Evolutionary conservation across 2,113 vertebrate genomes (phyloP).

Genomic region (Callocephalon fimbriatum): DNA sequence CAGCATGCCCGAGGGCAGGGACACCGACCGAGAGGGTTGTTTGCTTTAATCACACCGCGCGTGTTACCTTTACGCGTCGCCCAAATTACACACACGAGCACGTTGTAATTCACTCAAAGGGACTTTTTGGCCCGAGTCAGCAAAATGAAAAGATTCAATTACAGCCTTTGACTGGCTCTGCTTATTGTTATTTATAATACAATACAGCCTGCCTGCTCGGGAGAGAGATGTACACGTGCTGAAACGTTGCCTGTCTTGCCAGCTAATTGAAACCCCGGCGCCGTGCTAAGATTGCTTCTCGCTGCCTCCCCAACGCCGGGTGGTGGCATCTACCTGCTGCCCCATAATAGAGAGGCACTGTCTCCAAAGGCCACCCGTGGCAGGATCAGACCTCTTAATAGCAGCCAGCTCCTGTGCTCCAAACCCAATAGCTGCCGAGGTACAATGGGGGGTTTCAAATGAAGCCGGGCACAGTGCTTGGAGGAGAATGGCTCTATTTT

Average conservation of each 20-base stretch:
- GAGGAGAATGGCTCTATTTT: slow-evolving; percentile 15
- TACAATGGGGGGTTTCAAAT: neutral
- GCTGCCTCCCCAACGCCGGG: neutral
- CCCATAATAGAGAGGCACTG: neutral
- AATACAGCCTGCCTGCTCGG: neutral
- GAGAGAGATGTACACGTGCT: slow-evolving; percentile 28
- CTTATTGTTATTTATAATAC: slow-evolving; percentile 76
- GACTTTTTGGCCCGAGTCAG: slow-evolving; percentile 58
- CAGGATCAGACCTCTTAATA: slow-evolving; percentile 11
- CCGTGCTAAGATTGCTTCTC: slow-evolving; percentile 3
- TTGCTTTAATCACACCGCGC: neutral
- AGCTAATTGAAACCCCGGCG: slow-evolving; percentile 32
- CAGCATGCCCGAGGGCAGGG: neutral
- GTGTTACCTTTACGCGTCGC: neutral
- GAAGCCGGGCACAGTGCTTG: neutral
- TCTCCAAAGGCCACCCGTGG: slow-evolving; percentile 18
- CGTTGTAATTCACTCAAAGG: slow-evolving; percentile 32
- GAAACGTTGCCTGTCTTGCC: neutral
- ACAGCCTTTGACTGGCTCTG: slow-evolving; percentile 61
- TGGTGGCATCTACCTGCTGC: slow-evolving; percentile 26
- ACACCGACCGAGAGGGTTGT: neutral
- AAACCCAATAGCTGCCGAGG: neutral
- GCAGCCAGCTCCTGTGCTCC: neutral
- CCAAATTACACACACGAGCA: slow-evolving; percentile 17
- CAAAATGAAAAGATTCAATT: slow-evolving; percentile 75